Percentiles rank a stretch among this genome's conserved stretches.
Evolutionary conservation across 2,888 invertebrate species (phyloP).

Genomic region (Isoperla grammatica): DNA sequence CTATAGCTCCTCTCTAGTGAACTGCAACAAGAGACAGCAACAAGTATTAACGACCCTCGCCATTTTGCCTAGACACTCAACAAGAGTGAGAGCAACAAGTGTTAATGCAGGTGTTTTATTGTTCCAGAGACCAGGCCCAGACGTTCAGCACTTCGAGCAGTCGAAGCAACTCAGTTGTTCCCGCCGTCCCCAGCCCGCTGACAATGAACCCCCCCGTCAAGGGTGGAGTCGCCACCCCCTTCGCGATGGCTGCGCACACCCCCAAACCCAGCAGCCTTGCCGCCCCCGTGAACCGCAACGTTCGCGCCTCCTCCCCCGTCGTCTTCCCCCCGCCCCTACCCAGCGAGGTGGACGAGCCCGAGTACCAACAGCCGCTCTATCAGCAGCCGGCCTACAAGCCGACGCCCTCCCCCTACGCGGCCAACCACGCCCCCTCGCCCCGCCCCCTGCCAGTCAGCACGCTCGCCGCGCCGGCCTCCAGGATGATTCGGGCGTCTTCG

Average conservation of each 20-base stretch:
- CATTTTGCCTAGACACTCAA: no score
- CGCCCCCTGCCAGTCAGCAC: background rate
- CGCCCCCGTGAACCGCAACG: conserved; percentile 5
- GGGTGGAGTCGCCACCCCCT: conserved; percentile 30
- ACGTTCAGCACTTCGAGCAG: conserved; percentile 19
- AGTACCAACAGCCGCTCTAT: conserved; percentile 28
- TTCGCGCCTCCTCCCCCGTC: background rate
- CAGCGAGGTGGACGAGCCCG: background rate
- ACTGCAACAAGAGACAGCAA: no score
- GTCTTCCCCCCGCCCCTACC: conserved; percentile 10
- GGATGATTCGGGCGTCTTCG: conserved; percentile 8
- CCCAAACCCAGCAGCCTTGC: conserved; percentile 14
- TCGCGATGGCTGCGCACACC: conserved; percentile 18
- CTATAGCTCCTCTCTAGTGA: no score
- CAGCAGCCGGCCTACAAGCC: conserved; percentile 36
- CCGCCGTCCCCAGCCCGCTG: conserved; percentile 14
- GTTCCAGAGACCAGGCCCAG: conserved; percentile 9
- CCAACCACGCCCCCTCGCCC: background rate
- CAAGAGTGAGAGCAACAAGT: no score
- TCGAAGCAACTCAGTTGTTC: conserved; percentile 1
- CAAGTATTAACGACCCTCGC: no score
- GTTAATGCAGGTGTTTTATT: background rate
- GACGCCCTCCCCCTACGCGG: background rate
- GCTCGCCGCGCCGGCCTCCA: background rate
- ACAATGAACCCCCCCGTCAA: conserved; percentile 26